Evolutionary conservation across 2,113 vertebrate genomes (phyloP).

Genomic region (Tetrax tetrax): DNA sequence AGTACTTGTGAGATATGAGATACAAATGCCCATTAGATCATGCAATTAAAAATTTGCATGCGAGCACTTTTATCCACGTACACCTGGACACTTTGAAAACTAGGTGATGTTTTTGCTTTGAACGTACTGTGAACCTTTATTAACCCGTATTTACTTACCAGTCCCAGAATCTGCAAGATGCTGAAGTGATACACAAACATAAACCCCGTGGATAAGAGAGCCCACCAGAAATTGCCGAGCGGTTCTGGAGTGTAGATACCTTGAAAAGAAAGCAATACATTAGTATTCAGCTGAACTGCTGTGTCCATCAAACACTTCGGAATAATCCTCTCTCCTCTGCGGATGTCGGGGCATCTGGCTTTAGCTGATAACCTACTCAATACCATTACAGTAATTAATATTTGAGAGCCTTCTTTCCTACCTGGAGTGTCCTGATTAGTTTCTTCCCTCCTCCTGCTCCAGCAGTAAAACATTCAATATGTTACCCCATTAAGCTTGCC

Average conservation of each 20-base stretch:
- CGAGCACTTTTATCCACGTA: not conserved
- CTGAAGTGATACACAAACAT: conserved; percentile 97
- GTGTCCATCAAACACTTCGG: not conserved
- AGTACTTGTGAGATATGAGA: not conserved
- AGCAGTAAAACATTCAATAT: not conserved
- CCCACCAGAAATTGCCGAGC: conserved; percentile 93
- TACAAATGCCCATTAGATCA: not conserved
- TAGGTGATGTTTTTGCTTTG: not conserved
- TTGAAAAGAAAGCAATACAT: conserved; percentile 69
- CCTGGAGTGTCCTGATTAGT: not conserved
- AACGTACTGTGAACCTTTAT: conserved; percentile 1
- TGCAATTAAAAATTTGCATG: not conserved
- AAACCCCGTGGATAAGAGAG: conserved; percentile 90
- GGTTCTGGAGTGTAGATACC: conserved; percentile 95
- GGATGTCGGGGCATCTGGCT: not conserved
- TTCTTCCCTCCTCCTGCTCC: not conserved
- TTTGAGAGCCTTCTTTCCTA: conserved; percentile 1
- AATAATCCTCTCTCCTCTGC: conserved; percentile 30
- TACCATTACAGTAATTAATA: not conserved
- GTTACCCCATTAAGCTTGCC: not conserved
- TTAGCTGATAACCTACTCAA: conserved; percentile 27
- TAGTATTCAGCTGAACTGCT: conserved; percentile 12
- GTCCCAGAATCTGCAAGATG: conserved; percentile 90
- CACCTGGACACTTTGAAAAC: not conserved
- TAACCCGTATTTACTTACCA: conserved; percentile 82